These are phyloP conservation scores for Myotis myotis DNA, from an alignment of 2,797 vertebrate species.

Conservation along the genomic window DNA sequence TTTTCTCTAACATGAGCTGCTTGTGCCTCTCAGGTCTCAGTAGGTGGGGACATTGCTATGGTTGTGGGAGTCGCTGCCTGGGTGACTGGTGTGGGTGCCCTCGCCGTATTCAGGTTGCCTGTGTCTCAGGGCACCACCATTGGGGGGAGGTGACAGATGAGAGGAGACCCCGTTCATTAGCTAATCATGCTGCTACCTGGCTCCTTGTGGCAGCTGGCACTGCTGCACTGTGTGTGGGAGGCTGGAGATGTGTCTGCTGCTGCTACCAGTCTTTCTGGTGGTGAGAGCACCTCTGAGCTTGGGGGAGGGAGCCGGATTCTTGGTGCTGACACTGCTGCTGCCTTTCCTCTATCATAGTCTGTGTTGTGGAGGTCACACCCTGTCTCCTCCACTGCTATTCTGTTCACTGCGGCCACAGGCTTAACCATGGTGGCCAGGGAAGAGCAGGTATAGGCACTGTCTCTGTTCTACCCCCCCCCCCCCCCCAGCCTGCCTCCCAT, in stretches of 20 bases:
- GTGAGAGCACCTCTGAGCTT: background rate
- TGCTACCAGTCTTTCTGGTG: background rate
- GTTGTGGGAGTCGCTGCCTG: background rate
- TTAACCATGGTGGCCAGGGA: background rate
- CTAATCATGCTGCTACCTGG: background rate
- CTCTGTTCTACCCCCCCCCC: background rate
- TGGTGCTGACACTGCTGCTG: background rate
- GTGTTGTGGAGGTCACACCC: background rate
- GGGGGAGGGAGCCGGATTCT: background rate
- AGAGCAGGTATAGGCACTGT: background rate
- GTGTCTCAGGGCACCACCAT: background rate
- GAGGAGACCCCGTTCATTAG: background rate
- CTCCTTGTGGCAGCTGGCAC: background rate
- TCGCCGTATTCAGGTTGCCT: background rate
- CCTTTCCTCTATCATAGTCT: background rate
- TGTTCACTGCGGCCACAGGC: background rate
- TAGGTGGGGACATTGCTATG: background rate
- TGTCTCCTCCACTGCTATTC: background rate
- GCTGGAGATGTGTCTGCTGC: background rate
- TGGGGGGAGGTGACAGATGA: background rate
- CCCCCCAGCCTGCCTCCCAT: too few relatives aligned
- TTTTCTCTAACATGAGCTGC: background rate
- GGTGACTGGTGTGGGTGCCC: background rate
- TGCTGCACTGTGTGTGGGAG: background rate
- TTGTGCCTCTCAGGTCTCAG: background rate